Base-by-base conservation (phyloP, 2,113 vertebrate species). In the Corvus moneduloides region DNA sequence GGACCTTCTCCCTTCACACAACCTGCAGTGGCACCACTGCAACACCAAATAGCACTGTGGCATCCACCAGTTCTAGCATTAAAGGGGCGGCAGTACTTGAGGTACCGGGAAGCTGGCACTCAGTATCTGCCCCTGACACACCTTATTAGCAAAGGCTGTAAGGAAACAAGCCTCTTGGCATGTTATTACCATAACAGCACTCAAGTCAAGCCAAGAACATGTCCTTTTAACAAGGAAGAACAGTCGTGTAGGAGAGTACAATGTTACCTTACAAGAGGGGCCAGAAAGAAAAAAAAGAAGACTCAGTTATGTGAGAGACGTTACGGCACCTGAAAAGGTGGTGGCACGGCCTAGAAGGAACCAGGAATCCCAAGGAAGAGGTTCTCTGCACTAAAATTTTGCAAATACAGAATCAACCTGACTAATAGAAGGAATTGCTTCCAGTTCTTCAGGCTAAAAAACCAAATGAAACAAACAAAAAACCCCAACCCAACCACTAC, bases 101-200 rank as follows among this genome's bases (percentile, higher is more conserved):
- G 14, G 37, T 7, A 72, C 9, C 0, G 0, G 74, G 58, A 84
- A 48, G 11, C 0, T 59, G 51, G 56, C 27, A 30, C 13, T 12
- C 43, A 7, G 12, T 10, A 12, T 8, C 39, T 46, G 24, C 8
- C 30, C 41, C 13, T 68, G 32, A n/a, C 59, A 39, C 12, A 8
- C 19, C 44, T 68, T 23, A 51, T 19, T 26, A 51, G 41, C 39
- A 79, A 51, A 75, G 35, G 30, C 30, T 48, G 18, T 28, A 64
- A 72, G 55, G 35, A 83, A 92, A 83, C 19, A n/a, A 2, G 1
- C 13, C 27, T 33, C 44, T 46, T 49, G 28, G 35, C 35, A 59
- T 35, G 33, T 18, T 44, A 62, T 13, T 54, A 37, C 46, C 5
- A 12, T 10, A 66, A 68, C 9, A 63, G 20, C 20, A 54, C 28